Conservation (phyloP, 2,113 vertebrate genomes). For the Bufo gargarizans region DNA sequence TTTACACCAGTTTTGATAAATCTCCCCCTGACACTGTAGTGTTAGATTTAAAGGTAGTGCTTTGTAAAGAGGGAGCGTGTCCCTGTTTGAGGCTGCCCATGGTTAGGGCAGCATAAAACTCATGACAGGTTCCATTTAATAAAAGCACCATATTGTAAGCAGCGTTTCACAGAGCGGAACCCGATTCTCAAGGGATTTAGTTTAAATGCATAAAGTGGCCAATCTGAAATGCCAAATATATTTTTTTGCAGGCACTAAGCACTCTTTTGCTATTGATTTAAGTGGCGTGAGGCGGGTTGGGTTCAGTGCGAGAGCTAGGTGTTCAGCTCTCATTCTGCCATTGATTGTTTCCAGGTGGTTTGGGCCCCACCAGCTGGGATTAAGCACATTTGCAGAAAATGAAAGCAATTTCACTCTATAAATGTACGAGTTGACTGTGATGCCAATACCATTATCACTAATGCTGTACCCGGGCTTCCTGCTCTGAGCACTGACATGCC, state of each 20-base stretch:
- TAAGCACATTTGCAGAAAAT: constrained; percentile 44
- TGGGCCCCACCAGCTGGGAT: constrained; percentile 33
- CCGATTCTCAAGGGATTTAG: background rate
- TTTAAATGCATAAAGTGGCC: constrained; percentile 6
- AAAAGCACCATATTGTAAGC: background rate
- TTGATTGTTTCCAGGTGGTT: constrained; percentile 45
- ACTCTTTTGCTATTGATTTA: constrained; percentile 34
- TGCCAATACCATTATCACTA: constrained; percentile 46
- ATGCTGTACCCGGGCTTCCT: constrained; percentile 25
- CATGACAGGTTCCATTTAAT: background rate
- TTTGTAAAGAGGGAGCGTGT: background rate
- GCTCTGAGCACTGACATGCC: constrained; percentile 1
- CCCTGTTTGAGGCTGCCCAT: background rate
- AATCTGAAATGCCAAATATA: background rate
- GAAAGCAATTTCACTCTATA: constrained; percentile 51
- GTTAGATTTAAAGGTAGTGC: background rate
- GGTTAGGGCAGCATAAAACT: background rate
- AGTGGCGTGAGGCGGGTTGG: background rate
- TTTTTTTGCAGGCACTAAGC: background rate
- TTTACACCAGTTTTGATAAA: no score
- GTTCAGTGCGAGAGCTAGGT: background rate
- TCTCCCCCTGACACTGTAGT: background rate
- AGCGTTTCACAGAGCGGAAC: background rate
- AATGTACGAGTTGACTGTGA: constrained; percentile 24
- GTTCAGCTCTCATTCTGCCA: constrained; percentile 27